A percentile compares a stretch with the other conserved stretches of the same genome.
Conservation (phyloP, 2,888 invertebrate genomes). For the Tinea pellionella region DNA sequence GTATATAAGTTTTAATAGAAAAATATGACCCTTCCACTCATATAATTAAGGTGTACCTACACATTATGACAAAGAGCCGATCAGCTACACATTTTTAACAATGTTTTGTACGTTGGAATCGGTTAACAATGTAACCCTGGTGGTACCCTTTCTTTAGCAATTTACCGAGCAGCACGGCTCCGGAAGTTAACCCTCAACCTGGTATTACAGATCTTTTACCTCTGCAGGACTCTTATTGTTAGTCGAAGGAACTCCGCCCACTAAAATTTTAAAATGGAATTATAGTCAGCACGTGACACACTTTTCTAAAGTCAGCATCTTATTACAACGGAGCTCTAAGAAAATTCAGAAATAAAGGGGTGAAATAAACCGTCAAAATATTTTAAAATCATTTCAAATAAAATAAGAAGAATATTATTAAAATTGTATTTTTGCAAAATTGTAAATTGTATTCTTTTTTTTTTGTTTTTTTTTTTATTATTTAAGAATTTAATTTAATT, state of each 20-base stretch:
- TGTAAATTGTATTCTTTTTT: no score
- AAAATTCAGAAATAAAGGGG: neutral
- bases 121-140: conserved; percentile 59
- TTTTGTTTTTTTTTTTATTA: no score
- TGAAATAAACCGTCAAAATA: neutral
- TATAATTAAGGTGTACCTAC: conserved; percentile 67
- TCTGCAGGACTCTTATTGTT: conserved; percentile 53
- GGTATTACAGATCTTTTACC: conserved; percentile 54
- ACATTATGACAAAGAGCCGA: conserved; percentile 53
- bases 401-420: no score
- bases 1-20: conserved; percentile 58
- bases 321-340: neutral
- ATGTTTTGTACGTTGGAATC: conserved; percentile 62
- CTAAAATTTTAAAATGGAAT: conserved; percentile 33
- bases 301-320: conserved; percentile 14
- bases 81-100: conserved; percentile 61
- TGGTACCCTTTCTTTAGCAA: conserved; percentile 64
- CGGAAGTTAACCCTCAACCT: conserved; percentile 54
- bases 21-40: conserved; percentile 68
- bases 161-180: conserved; percentile 60
- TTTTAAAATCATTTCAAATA: no score
- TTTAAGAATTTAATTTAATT: no score
- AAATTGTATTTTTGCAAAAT: no score
- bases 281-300: conserved; percentile 50
- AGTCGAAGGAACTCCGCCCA: conserved; percentile 46